Base-by-base conservation (phyloP, 2,113 vertebrate species). In the Pipra filicauda region DNA sequence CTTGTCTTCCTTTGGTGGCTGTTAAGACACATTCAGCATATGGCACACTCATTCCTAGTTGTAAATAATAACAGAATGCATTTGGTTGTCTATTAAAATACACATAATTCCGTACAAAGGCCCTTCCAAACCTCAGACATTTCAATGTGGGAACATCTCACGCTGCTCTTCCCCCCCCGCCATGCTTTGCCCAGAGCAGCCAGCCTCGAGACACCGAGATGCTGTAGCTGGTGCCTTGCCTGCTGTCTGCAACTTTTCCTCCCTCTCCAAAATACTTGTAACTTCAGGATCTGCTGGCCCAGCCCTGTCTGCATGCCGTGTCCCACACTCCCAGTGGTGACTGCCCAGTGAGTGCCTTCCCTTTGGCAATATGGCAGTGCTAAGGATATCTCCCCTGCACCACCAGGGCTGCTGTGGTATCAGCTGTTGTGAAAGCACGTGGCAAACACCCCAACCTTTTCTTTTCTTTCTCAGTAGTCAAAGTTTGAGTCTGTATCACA, bases 1-100 rank as follows among this genome's bases (percentile, higher is more conserved):
- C 91, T 72, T 46, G 35, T 91, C 88, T 90, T 93, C 84, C 93
- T 92, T 81, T 84, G 86, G 91, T 90, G 75, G 76, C 77, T 93
- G 43, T 71, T 91, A 85, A 82, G 55, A 84, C 30, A 62, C 20
- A 59, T 55, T 65, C 61, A 92, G 77, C 91, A 96, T 81, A 89
- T 89, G 91, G 91, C 76, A 81, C 27, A 3, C 61, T 91, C 59
- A 33, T 37, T 93, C 59, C 44, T 55, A 91, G 70, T n/a, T 92
- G 73, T 93, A 95, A 97, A 92, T 96, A 96, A 93, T 87, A 96
- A 72, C 57, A 72, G 77, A 93, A 95, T 33, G 49, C 55, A 76
- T 65, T 91, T 8, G 7, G 37, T 20, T 14, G 30, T 58, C 84
- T 79, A 91, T 64, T 88, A 75, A 85, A 92, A 92, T 39, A 58